Base-by-base conservation (phyloP, 2,888 invertebrate genomes). In the Epirrhoe alternata region DNA sequence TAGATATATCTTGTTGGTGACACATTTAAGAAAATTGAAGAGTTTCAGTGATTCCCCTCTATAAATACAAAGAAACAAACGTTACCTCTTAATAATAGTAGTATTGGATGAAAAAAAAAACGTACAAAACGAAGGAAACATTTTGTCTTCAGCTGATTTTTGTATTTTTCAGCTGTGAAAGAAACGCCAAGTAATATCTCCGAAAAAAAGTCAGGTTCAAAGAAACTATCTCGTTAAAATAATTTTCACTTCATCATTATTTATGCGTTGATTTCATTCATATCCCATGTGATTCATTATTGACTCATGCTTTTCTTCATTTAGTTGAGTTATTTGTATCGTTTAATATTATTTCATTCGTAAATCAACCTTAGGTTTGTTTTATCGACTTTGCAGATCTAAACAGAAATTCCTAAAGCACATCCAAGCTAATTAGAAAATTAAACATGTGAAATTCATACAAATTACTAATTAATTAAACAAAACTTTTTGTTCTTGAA, bases 151-250 rank as follows among this genome's bases (percentile, higher is more conserved):
- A 42, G 10, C 10, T 55, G 5, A 6, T 14, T 12, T 59, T 62
- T 62, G 30, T 62, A 60, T 64, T 72, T 66, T 69, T 65, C 73
- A 71, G 78, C 66, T 54, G 51, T 58, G 61, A 76, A 71, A 72
- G 68, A 74, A 69, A 45, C 69, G 54, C 58, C 73, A 72, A 56
- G 66, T 70, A 70, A 61, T 57, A 66, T 54, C 55, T 63, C 67
- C 70, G 59, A 69, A 67, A 61, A n/a, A 63, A 56, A 51, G 42
- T 58, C 73, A 76, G 73, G 77, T 77, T 76, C 68, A 64, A 57
- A 51, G 16, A 42, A 55, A 52, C 51, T 50, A 38, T 4, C 17
- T 42, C 49, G 17, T 63, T 17, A 16, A 10, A n/a, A 45, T 62
- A 47, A 64, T 17, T 42, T 33, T 51, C 42, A 42, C 50, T 31